A percentile compares a stretch with the other conserved stretches of the same genome.
These are phyloP conservation scores for Brachionus paranguensis DNA, from an alignment of 1,140 invertebrate species.

Conservation along the genomic window DNA sequence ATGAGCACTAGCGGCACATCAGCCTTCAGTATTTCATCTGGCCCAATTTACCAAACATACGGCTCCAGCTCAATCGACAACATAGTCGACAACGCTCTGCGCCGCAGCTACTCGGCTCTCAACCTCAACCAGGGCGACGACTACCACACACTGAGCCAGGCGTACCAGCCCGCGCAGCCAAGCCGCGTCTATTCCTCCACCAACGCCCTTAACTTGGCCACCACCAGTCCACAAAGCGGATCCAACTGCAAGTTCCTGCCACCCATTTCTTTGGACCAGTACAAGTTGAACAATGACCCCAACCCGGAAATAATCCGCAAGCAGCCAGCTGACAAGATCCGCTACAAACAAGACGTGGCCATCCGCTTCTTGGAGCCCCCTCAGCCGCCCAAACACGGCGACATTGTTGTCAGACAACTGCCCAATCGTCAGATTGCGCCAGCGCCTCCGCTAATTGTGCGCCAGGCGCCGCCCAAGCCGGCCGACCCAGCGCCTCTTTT, in stretches of 20 bases:
- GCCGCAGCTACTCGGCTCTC: neutral
- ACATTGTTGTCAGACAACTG: neutral
- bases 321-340: neutral
- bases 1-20: constrained; percentile 7
- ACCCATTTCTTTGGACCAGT: constrained; percentile 2
- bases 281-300: constrained; percentile 32
- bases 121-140: neutral
- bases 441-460: constrained; percentile 25
- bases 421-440: neutral
- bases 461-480: neutral
- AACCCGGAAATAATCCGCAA: constrained; percentile 39
- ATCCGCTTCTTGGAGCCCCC: constrained; percentile 34
- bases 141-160: neutral
- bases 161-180: neutral
- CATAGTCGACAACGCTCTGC: constrained; percentile 11
- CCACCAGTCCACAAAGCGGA: neutral
- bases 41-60: constrained; percentile 7
- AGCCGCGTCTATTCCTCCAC: neutral
- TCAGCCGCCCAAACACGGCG: neutral
- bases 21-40: neutral
- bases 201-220: neutral
- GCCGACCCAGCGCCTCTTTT: constrained; percentile 6
- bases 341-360: constrained; percentile 1
- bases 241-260: neutral
- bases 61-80: neutral